Conservation (phyloP, 2,888 invertebrate species). For the Trichopoda pennipes region DNA sequence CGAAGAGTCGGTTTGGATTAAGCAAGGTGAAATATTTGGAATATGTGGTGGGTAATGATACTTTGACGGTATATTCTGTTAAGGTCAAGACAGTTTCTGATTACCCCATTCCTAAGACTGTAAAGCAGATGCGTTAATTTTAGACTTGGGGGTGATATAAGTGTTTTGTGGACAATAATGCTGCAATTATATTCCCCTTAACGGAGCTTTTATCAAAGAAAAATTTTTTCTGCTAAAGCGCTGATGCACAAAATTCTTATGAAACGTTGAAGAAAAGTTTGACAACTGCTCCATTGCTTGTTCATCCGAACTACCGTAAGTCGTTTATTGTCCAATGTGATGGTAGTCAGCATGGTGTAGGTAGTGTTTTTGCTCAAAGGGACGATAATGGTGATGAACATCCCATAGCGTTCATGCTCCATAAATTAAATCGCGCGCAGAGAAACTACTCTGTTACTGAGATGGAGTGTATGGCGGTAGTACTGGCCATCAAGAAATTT, state of each 20-base stretch:
- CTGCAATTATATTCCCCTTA: slow-evolving; percentile 48
- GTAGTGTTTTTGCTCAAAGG: slow-evolving; percentile 35
- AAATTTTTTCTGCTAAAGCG: slow-evolving; percentile 42
- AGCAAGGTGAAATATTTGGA: too few species aligned
- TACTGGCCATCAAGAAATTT: too few species aligned
- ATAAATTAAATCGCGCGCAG: background rate
- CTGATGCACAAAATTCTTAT: slow-evolving; percentile 31
- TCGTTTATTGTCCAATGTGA: slow-evolving; percentile 55
- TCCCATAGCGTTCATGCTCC: slow-evolving; percentile 7
- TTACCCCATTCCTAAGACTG: slow-evolving; percentile 16
- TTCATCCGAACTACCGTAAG: slow-evolving; percentile 46
- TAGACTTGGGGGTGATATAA: slow-evolving; percentile 68
- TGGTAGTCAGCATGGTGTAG: slow-evolving; percentile 40
- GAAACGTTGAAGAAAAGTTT: background rate
- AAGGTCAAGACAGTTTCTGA: slow-evolving; percentile 14
- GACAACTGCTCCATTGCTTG: slow-evolving; percentile 26
- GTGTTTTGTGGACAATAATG: slow-evolving; percentile 54
- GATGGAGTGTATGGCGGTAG: too few species aligned
- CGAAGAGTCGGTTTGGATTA: too few species aligned
- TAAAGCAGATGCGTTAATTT: slow-evolving; percentile 53
- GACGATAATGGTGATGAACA: slow-evolving; percentile 65
- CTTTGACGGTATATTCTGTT: background rate
- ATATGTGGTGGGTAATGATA: too few species aligned
- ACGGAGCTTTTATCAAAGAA: slow-evolving; percentile 49
- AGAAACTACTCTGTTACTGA: too few species aligned